Evolutionary conservation across 1,140 invertebrate species (phyloP), one percentile per base, ranked within the genome.

Genomic region (Aleiodes sp.): DNA sequence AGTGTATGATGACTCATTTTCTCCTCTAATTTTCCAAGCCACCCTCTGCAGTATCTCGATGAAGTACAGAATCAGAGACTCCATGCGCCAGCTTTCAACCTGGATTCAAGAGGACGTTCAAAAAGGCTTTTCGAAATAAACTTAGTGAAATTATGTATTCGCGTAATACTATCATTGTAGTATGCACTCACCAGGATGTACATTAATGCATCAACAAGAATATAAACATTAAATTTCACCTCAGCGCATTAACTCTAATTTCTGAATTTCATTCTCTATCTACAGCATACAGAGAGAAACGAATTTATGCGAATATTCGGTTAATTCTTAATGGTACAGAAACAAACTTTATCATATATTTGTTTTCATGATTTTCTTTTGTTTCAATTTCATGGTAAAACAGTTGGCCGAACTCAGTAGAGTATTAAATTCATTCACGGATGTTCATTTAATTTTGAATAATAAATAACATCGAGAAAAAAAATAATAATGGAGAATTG

Each of bases 51-150:
- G 16, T 24, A 52, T 21, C 21, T 21, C 6, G 26, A 52, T 52
- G 28, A 59, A 31, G 28, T 59, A 59, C 29, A n/a, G n/a, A 59
- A 59, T 24, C 56, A 10, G n/a, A 59, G 9, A 24, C 26, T 59
- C 29, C 14, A 31, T n/a, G 56, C 56, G 56, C 26, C 26, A 59
- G 56, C 56, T 31, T 59, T 31, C 29, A 59, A 59, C 29, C 56
- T 31, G 56, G 56, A 59, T 59, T 59, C 29, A 59, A 24, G 56
- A 59, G 24, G 2, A 14, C 28, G 56, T 59, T 28, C 26, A 24
- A 52, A 52, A 31, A 59, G 16, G 56, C 56, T 59, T 31, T 59
- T 7, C 26, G 29, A 59, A 59, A 59, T 31, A 26, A 59, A 26
- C 28, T 59, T 59, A 52, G 46, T 52, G 16, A 8, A 52, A 8